Conservation (phyloP, 2,888 invertebrate species). For the Frankliniella intonsa region DNA sequence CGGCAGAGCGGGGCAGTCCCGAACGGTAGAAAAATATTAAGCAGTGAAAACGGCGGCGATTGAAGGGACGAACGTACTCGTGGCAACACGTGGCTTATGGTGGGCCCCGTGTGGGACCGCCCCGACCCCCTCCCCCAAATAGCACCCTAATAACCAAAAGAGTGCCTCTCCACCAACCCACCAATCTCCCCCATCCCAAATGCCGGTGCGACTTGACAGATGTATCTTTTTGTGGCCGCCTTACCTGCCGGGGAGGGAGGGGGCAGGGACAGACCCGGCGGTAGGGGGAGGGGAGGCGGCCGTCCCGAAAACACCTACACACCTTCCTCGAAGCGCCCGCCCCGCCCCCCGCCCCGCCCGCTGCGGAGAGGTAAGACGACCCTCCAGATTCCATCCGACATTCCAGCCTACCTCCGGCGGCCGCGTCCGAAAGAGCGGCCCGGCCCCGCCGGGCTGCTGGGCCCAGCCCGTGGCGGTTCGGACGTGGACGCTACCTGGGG, state of each 20-base stretch:
- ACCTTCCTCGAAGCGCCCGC: constrained; percentile 3
- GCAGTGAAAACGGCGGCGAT: too few species aligned
- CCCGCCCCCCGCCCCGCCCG: not conserved
- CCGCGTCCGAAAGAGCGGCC: not conserved
- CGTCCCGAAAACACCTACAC: constrained; percentile 21
- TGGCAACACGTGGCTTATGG: too few species aligned
- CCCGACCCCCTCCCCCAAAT: not conserved
- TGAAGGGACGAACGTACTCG: too few species aligned
- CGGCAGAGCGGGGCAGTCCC: too few species aligned
- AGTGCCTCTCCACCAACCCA: constrained; percentile 4
- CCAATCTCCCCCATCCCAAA: not conserved
- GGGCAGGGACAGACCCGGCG: not conserved
- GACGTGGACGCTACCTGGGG: not conserved
- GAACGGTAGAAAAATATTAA: too few species aligned
- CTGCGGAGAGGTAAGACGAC: not conserved
- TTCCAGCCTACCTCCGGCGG: not conserved
- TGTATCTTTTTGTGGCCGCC: constrained; percentile 22
- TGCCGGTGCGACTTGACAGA: not conserved
- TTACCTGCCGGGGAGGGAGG: not conserved
- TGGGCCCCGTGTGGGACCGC: too few species aligned
- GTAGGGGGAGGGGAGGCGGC: not conserved
- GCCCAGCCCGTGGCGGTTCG: not conserved
- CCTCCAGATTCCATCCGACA: not conserved
- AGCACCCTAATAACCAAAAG: constrained; percentile 20
- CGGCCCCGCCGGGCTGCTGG: not conserved